Base-by-base conservation (phyloP, 92 coral and sea anemone genomes). In the Muricea muricata region DNA sequence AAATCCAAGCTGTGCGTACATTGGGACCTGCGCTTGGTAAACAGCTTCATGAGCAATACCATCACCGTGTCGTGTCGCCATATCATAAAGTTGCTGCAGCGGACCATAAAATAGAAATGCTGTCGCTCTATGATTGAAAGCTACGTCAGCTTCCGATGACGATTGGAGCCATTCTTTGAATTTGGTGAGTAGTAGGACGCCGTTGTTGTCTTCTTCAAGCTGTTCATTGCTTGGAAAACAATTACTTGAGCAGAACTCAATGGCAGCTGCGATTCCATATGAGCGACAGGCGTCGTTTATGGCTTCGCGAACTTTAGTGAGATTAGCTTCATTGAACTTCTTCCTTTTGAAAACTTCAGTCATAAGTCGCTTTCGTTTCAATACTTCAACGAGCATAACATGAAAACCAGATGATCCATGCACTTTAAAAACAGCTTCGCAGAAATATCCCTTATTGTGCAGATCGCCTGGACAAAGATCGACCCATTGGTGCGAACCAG, bases 331-430 rank as follows among this genome's bases (percentile, higher is more conserved):
- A 9, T 68, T 13, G 23, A 68, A 68, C 1, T 68, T 68, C 23
- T 68, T 68, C 5, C 29, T 68, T 28, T 68, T 68, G 23, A 68
- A 68, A 2, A 68, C 75, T 18, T 68, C 75, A 8, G 8, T 17
- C 8, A 11, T 68, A 33, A 68, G 75, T 29, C 29, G 17, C 17
- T 68, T 68, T 68, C 75, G 25, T 26, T 57, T 57, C 21, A 57
- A 23, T 14, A 57, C 26, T 17, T 67, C 74, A 10, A 21, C 35
- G 15, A 67, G 30, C 18, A 67, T 0, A 30, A 7, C 11, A 4
- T 74, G 80, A 32, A 74, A 74, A 24, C 80, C 80, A 20, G 80
- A 42, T 74, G 80, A 74, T 20, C 80, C 80, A 45, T 74, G 80
- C 28, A 74, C 80, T 29, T 74, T 74, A 48, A 20, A 74, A 9